A percentile compares a stretch with the other conserved stretches of the same genome.
phyloP scores from a whole-genome alignment of 1,140 invertebrate genomes.

The Bradynema listronoti region DNA sequence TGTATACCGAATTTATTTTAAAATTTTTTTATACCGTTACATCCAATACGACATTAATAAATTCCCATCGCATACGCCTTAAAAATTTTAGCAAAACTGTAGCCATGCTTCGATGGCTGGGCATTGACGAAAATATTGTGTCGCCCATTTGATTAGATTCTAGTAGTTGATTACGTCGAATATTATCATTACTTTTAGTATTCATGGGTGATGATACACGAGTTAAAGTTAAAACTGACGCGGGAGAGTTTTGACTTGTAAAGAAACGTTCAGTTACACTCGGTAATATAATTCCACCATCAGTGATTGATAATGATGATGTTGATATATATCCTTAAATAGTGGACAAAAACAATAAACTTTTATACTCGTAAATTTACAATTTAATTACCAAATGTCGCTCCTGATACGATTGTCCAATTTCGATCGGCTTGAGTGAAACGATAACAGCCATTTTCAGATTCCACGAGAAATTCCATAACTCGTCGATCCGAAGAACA shows the following conservation, averaged over 20 bases:
- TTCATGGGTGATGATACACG: no score
- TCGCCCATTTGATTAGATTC: constrained; percentile 7
- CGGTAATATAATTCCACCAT: constrained; percentile 18
- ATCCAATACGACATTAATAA: constrained; percentile 48
- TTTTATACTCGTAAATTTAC: neutral
- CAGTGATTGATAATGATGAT: constrained; percentile 1
- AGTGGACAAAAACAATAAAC: constrained; percentile 5
- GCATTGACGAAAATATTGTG: constrained; percentile 21
- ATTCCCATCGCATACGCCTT: constrained; percentile 47
- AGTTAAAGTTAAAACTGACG: constrained; percentile 33
- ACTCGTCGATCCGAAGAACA: constrained; percentile 32
- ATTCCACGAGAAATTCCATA: constrained; percentile 49
- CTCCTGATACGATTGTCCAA: constrained; percentile 48
- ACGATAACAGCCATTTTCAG: constrained; percentile 45
- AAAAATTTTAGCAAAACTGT: constrained; percentile 40
- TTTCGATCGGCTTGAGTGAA: constrained; percentile 48
- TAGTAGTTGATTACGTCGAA: no score
- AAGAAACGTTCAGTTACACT: constrained; percentile 34
- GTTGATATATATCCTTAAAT: constrained; percentile 42
- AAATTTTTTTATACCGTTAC: constrained; percentile 29
- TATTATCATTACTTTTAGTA: no score
- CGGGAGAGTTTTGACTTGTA: constrained; percentile 26
- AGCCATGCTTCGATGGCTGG: constrained; percentile 25
- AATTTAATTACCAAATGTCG: constrained; percentile 42
- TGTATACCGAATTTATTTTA: no score